Percentiles rank a stretch among this genome's conserved stretches.
Evolutionary conservation across 2,113 vertebrate species (phyloP).

Genomic region (Perca flavescens): DNA sequence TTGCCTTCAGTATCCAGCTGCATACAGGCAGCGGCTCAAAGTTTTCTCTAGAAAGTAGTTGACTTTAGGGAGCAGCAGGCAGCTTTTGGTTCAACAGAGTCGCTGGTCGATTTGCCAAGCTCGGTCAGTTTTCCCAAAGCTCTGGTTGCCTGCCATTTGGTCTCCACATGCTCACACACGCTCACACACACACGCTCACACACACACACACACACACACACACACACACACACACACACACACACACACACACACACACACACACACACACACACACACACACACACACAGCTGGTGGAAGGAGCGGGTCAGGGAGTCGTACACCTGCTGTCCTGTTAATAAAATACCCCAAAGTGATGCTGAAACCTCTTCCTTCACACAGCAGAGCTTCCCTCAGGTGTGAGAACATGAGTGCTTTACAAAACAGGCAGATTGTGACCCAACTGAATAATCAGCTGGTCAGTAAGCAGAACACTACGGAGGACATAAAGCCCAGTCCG

Average conservation of each 20-base stretch:
- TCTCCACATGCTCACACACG: conserved; percentile 45
- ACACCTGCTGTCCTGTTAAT: conserved; percentile 81
- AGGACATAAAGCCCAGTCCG: background rate
- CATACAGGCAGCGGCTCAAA: conserved; percentile 64
- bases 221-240: conserved; percentile 35
- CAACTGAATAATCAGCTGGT: conserved; percentile 45
- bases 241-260: conserved; percentile 44
- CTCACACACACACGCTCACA: conserved; percentile 19
- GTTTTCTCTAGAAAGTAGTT: conserved; percentile 63
- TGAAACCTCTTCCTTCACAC: conserved; percentile 72
- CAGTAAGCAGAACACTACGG: background rate
- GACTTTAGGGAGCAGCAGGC: conserved; percentile 40
- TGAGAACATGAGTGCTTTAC: conserved; percentile 76
- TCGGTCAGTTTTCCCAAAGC: conserved; percentile 64
- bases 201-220: conserved; percentile 39
- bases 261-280: conserved; percentile 39
- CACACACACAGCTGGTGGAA: conserved; percentile 55
- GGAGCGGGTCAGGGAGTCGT: conserved; percentile 61
- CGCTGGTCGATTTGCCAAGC: conserved; percentile 51
- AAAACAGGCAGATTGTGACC: conserved; percentile 64
- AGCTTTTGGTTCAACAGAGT: conserved; percentile 50
- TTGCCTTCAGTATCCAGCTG: conserved; percentile 54
- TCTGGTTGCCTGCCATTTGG: conserved; percentile 64
- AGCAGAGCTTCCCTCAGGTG: conserved; percentile 70
- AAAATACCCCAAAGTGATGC: conserved; percentile 83